Percentiles rank a stretch among this genome's conserved stretches.
phyloP scores from a whole-genome alignment of 2,888 invertebrate species.

The Zygothrica quintamaculata region DNA sequence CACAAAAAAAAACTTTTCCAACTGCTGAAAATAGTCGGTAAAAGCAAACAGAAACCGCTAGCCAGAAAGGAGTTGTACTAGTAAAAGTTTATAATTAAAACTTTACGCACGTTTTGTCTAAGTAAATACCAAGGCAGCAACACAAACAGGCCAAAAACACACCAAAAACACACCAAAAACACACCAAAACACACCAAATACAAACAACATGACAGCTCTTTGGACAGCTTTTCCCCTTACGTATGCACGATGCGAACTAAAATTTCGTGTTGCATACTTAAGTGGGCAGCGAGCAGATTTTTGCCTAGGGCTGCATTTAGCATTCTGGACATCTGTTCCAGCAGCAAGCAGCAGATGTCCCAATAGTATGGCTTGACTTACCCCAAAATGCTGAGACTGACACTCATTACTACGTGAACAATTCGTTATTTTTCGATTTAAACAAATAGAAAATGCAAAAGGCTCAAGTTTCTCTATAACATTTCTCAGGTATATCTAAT shows the following conservation, averaged over 20 bases:
- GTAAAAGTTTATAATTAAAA: conserved; percentile 77
- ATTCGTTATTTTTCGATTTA: conserved; percentile 10
- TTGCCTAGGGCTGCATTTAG: conserved; percentile 27
- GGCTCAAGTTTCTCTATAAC: too few species aligned
- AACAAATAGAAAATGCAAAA: too few species aligned
- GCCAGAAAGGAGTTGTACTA: conserved; percentile 41
- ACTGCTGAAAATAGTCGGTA: conserved; percentile 3
- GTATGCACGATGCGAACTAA: conserved; percentile 63
- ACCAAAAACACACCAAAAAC: background rate
- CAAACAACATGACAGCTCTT: conserved; percentile 39
- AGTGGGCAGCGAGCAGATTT: conserved; percentile 48
- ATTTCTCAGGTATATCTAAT: too few species aligned
- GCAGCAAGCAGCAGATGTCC: conserved; percentile 33
- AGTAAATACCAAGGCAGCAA: conserved; percentile 63
- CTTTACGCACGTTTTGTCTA: conserved; percentile 79
- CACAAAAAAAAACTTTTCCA: conserved; percentile 23
- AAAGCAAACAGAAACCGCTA: background rate
- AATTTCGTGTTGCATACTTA: conserved; percentile 73
- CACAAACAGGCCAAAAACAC: conserved; percentile 22
- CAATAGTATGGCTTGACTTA: background rate
- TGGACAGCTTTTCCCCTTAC: conserved; percentile 40
- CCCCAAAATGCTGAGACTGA: conserved; percentile 10
- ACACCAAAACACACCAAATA: conserved; percentile 2
- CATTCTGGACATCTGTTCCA: conserved; percentile 26
- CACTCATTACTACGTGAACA: conserved; percentile 37